Conservation (phyloP, 2,888 invertebrate genomes). For the Amblyjoppa proteus region DNA sequence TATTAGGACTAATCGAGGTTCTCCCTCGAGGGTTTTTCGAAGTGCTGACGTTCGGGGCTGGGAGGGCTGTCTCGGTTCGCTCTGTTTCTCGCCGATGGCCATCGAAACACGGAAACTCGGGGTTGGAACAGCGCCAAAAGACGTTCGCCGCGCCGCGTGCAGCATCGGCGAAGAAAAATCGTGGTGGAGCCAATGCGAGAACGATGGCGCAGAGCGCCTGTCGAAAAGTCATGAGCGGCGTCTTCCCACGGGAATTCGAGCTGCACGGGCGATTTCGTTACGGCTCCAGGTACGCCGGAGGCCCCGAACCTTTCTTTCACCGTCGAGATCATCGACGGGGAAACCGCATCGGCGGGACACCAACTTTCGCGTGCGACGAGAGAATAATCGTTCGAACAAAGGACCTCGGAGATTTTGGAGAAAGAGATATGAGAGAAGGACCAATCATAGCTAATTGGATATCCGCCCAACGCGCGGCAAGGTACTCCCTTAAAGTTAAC, state of each 20-base stretch:
- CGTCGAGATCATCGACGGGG: constrained; percentile 7
- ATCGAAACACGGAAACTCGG: constrained; percentile 38
- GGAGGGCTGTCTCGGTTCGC: constrained; percentile 12
- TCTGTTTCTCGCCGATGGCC: constrained; percentile 29
- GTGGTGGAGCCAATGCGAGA: constrained; percentile 37
- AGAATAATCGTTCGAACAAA: constrained; percentile 52
- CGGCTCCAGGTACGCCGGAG: constrained; percentile 39
- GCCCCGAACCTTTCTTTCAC: constrained; percentile 30
- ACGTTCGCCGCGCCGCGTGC: neutral
- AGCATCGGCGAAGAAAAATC: constrained; percentile 19
- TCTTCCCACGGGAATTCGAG: constrained; percentile 35
- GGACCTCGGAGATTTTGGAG: neutral
- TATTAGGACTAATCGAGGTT: constrained; percentile 61
- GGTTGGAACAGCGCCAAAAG: constrained; percentile 38
- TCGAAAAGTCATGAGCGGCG: constrained; percentile 42
- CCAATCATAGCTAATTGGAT: constrained; percentile 39
- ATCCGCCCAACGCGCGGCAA: neutral
- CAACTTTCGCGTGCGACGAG: constrained; percentile 14
- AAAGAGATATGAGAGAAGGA: neutral
- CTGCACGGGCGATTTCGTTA: constrained; percentile 54
- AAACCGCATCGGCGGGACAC: constrained; percentile 30
- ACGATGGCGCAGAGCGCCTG: constrained; percentile 48
- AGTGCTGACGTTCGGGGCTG: neutral
- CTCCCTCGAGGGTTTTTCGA: constrained; percentile 11
- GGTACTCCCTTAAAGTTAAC: constrained; percentile 21